Base-by-base conservation (phyloP, 2,888 invertebrate species). In the Tolmerus cingulatus region DNA sequence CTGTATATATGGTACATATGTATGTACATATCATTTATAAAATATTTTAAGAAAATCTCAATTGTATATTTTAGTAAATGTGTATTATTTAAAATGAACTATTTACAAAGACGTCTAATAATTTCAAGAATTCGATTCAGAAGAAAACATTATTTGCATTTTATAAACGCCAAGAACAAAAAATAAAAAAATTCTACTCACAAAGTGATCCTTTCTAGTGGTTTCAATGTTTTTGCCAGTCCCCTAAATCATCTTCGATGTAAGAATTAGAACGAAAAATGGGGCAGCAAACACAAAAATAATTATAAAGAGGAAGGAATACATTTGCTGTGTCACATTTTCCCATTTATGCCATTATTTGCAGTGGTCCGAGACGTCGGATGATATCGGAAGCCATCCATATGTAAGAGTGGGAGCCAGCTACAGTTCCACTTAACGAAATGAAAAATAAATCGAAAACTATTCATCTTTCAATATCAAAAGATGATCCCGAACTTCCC, bases 381-480 rank as follows among this genome's bases (percentile, higher is more conserved):
- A 57, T 23, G 9, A 9, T 57, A 57, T 19, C 23, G 66, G 27
- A 66, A 14, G 66, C 27, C 27, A 3, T 5, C 66, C 66, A 66
- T 66, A 66, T 66, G 66, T 66, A 14, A 27, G 66, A 66, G 27
- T 12, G 66, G 66, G 12, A 27, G 19, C 66, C 19, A 12, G 66
- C 66, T 76, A 76, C 57, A 82, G 57, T 66, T 87, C 88, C 88
- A 89, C 87, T 87, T 88, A 84, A 87, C 89, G 89, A 89, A 89
- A 89, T 89, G 89, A 87, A 89, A 89, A 89, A 89, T 88, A 88
- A 89, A 89, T 89, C 88, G 87, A 89, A 89, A 89, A 88, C 89
- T 89, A 88, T 89, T 89, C 88, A 89, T 88, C 89, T 87, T 88
- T 85, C 82, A 86, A 79, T 86, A 78, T 79, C 34, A 86, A 78